Percentiles rank a stretch among this genome's conserved stretches.
These are phyloP conservation scores for Melospiza melodia DNA, from an alignment of 2,113 vertebrate species.

Conservation along the genomic window DNA sequence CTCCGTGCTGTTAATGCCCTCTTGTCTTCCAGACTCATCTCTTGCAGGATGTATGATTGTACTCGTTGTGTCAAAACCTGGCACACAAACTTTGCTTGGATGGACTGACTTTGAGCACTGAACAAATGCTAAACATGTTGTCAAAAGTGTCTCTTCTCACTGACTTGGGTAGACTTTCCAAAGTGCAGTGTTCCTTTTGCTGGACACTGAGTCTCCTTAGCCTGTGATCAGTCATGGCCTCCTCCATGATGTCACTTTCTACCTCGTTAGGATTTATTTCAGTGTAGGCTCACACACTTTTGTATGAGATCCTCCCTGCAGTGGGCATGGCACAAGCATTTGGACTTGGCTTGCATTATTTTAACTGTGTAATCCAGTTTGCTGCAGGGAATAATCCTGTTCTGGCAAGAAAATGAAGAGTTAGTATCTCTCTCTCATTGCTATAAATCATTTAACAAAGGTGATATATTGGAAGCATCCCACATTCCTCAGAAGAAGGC, in stretches of 20 bases:
- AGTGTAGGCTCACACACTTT: background rate
- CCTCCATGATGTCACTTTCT: background rate
- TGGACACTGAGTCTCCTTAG: background rate
- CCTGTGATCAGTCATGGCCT: background rate
- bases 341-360: background rate
- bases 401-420: background rate
- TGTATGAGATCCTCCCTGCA: background rate
- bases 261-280: background rate
- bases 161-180: background rate
- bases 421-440: background rate
- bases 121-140: background rate
- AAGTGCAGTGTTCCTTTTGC: background rate
- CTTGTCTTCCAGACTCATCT: background rate
- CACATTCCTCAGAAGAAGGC: background rate
- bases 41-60: background rate
- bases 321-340: background rate
- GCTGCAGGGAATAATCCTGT: conserved; percentile 13
- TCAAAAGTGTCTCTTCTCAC: background rate
- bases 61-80: fast-evolving
- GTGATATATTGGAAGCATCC: background rate
- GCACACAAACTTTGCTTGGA: background rate
- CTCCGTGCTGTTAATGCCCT: background rate
- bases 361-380: background rate
- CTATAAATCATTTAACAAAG: conserved; percentile 20
- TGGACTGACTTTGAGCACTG: background rate